These are phyloP conservation scores for Lysiphlebus fabarum DNA, from an alignment of 1,140 invertebrate species.

Conservation along the genomic window DNA sequence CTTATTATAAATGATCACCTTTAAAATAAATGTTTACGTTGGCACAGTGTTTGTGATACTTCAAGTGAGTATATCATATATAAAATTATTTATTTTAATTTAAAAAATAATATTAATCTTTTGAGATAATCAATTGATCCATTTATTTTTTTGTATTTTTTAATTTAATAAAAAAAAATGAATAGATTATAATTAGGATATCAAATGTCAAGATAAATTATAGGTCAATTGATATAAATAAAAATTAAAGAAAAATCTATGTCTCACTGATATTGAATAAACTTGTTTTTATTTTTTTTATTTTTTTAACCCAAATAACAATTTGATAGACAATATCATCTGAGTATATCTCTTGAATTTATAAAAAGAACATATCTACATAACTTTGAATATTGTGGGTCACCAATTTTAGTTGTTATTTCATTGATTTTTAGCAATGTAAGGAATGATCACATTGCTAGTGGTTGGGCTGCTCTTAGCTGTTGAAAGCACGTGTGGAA, in stretches of 20 bases:
- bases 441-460: slow-evolving; percentile 57
- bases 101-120: neutral
- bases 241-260: neutral
- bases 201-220: slow-evolving; percentile 10
- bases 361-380: too few relatives aligned
- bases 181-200: slow-evolving; percentile 17
- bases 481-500: slow-evolving; percentile 54
- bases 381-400: too few relatives aligned
- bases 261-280: slow-evolving; percentile 5
- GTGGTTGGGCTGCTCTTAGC: slow-evolving; percentile 55
- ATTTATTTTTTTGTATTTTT: too few relatives aligned
- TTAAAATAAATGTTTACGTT: slow-evolving; percentile 49
- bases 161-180: slow-evolving; percentile 6
- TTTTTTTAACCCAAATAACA: too few relatives aligned
- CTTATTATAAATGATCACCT: slow-evolving; percentile 24
- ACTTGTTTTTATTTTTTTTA: too few relatives aligned
- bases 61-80: slow-evolving; percentile 48
- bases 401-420: slow-evolving; percentile 23
- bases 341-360: too few relatives aligned
- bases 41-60: slow-evolving; percentile 51
- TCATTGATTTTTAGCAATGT: slow-evolving; percentile 50
- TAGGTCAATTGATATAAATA: neutral
- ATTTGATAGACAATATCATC: too few relatives aligned
- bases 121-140: neutral
- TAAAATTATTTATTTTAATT: neutral